Percentiles rank a stretch among this genome's conserved stretches.
Evolutionary conservation across 2,888 invertebrate species (phyloP).

Genomic region (Meteorus colon): DNA sequence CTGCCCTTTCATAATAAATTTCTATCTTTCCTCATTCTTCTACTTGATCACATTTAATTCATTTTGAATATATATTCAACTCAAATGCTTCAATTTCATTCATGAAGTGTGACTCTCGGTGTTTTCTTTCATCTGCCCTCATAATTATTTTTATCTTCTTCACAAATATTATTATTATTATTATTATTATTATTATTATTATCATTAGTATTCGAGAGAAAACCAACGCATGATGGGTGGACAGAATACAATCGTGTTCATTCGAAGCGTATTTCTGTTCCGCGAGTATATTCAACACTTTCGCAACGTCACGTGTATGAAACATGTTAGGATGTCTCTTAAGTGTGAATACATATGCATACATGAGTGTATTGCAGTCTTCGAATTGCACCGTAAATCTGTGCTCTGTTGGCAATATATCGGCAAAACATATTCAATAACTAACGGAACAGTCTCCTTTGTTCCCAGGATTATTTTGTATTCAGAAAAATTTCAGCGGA

Average conservation of each 20-base stretch:
- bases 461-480: not conserved
- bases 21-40: too few relatives aligned
- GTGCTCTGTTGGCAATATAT: not conserved
- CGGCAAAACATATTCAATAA: not conserved
- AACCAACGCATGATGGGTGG: not conserved
- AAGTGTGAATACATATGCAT: not conserved
- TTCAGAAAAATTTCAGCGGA: not conserved
- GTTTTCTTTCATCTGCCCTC: too few relatives aligned
- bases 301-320: constrained; percentile 15
- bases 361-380: not conserved
- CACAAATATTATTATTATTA: too few relatives aligned
- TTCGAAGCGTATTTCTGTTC: not conserved
- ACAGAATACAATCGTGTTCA: constrained; percentile 1
- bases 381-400: not conserved
- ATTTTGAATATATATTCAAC: too few relatives aligned
- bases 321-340: not conserved
- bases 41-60: too few relatives aligned
- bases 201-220: not conserved
- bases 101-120: too few relatives aligned
- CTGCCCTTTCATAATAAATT: too few relatives aligned
- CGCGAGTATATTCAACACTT: constrained; percentile 1
- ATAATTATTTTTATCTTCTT: too few relatives aligned
- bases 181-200: not conserved
- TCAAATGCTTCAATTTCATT: too few relatives aligned
- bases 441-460: not conserved